Conservation (phyloP, 2,888 invertebrate species). For the Macaria notata region DNA sequence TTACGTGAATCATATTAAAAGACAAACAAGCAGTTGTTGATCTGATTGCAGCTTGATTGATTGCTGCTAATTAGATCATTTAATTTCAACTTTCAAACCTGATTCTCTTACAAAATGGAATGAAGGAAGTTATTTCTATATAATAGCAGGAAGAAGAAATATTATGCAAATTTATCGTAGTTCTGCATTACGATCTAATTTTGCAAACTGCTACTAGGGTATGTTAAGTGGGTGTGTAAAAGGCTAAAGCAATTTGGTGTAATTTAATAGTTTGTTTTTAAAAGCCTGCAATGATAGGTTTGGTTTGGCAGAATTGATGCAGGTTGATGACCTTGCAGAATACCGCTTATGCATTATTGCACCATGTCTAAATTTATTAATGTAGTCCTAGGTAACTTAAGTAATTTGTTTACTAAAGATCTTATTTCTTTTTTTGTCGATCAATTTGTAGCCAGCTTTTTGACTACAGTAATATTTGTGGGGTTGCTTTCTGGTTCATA, state of each 20-base stretch:
- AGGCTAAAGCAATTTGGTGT: slow-evolving; percentile 30
- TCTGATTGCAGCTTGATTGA: slow-evolving; percentile 1
- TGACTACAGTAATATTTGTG: too few species aligned
- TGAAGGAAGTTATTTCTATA: slow-evolving; percentile 36
- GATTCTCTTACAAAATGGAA: slow-evolving; percentile 20
- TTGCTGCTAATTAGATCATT: slow-evolving; percentile 10
- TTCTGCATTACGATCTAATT: slow-evolving; percentile 28
- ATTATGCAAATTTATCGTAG: slow-evolving; percentile 28
- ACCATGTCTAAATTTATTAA: too few species aligned
- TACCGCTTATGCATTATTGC: too few species aligned
- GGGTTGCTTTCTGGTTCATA: too few species aligned
- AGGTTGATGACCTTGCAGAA: slow-evolving; percentile 17
- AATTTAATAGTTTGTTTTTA: slow-evolving; percentile 28
- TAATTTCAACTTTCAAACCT: slow-evolving; percentile 10
- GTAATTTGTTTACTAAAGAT: too few species aligned
- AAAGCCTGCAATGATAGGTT: slow-evolving; percentile 23
- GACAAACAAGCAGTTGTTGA: neutral
- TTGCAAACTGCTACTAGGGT: slow-evolving; percentile 24
- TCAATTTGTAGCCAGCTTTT: too few species aligned
- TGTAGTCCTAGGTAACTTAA: too few species aligned
- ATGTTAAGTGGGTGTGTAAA: slow-evolving; percentile 28
- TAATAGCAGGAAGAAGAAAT: slow-evolving; percentile 30
- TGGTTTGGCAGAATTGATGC: slow-evolving; percentile 16
- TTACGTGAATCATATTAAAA: neutral
- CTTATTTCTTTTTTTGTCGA: too few species aligned